A percentile compares a stretch with the other conserved stretches of the same genome.
Conservation (phyloP, 2,888 invertebrate species). For the Chymomyza procnemis region DNA sequence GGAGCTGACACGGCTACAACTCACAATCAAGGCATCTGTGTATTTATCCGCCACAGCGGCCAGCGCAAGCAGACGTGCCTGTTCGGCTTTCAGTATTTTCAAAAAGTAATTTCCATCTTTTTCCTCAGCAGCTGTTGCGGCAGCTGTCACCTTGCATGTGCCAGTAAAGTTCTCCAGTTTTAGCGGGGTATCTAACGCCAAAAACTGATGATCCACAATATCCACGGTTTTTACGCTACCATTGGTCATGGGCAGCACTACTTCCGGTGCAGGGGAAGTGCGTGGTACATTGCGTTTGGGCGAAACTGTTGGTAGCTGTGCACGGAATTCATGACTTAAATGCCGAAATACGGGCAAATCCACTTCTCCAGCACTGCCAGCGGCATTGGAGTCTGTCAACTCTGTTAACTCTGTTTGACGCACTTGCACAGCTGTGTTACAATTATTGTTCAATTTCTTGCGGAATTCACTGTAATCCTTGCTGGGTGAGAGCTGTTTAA, state of each 20-base stretch:
- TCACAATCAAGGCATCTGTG: constrained; percentile 81
- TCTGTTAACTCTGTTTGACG: constrained; percentile 28
- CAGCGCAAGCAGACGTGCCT: constrained; percentile 83
- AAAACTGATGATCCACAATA: constrained; percentile 60
- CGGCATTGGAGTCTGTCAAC: constrained; percentile 24
- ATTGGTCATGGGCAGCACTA: constrained; percentile 24
- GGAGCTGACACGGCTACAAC: constrained; percentile 11
- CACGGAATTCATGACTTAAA: constrained; percentile 90
- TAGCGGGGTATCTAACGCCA: constrained; percentile 13
- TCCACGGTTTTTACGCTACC: constrained; percentile 32
- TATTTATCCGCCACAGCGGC: constrained; percentile 86
- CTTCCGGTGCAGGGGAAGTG: constrained; percentile 33
- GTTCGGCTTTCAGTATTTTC: constrained; percentile 86
- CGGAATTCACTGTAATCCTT: constrained; percentile 73
- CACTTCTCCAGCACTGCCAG: constrained; percentile 40
- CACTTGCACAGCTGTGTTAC: constrained; percentile 23
- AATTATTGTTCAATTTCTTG: constrained; percentile 59
- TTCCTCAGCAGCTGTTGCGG: background rate
- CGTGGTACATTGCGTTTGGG: constrained; percentile 79
- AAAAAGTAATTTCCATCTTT: constrained; percentile 88
- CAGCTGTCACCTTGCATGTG: constrained; percentile 23
- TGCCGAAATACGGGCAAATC: constrained; percentile 89
- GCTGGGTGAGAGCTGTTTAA: constrained; percentile 73
- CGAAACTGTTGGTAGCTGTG: constrained; percentile 84
- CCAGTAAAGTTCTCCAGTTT: constrained; percentile 28